Conservation (phyloP, 2,113 vertebrate species). For the Leptobrachium leishanense region DNA sequence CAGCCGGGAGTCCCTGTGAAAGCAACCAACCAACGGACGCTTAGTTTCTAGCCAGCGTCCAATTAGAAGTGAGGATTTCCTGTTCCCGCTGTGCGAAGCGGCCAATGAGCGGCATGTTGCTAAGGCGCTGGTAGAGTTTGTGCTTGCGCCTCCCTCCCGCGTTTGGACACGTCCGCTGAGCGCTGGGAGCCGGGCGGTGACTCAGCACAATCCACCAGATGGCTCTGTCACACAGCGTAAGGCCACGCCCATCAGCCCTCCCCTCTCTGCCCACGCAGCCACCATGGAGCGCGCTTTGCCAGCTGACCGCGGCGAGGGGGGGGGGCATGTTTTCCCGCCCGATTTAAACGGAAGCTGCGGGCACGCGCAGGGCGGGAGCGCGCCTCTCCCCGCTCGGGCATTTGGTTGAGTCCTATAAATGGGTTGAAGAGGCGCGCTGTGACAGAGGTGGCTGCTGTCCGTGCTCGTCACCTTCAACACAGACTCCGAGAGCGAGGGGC, state of each 20-base stretch:
- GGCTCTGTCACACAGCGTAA: conserved; percentile 36
- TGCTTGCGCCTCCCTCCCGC: conserved; percentile 13
- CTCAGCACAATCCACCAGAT: conserved; percentile 45
- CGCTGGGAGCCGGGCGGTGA: conserved; percentile 43
- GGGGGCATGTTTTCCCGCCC: conserved; percentile 36
- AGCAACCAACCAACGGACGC: conserved; percentile 21
- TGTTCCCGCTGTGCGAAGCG: conserved; percentile 38
- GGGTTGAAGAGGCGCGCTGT: conserved; percentile 57
- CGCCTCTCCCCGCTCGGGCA: conserved; percentile 61
- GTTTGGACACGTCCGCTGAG: conserved; percentile 47
- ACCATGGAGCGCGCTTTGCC: not conserved
- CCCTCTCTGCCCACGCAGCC: conserved; percentile 19
- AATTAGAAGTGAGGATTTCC: not conserved
- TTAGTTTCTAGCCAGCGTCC: not conserved
- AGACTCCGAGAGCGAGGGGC: not conserved
- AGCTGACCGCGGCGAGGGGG: not conserved
- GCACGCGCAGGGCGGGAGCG: conserved; percentile 35
- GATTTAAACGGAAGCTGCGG: conserved; percentile 38
- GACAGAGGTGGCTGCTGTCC: too few species aligned
- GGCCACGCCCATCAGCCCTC: conserved; percentile 9
- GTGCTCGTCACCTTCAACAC: not conserved
- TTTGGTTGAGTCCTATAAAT: conserved; percentile 78
- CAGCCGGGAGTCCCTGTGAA: conserved; percentile 36
- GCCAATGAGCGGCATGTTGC: conserved; percentile 38
- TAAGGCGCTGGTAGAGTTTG: conserved; percentile 44